Percentiles rank a stretch among this genome's conserved stretches.
phyloP scores from a whole-genome alignment of 2,888 invertebrate genomes.

The Cistogaster globosa region DNA sequence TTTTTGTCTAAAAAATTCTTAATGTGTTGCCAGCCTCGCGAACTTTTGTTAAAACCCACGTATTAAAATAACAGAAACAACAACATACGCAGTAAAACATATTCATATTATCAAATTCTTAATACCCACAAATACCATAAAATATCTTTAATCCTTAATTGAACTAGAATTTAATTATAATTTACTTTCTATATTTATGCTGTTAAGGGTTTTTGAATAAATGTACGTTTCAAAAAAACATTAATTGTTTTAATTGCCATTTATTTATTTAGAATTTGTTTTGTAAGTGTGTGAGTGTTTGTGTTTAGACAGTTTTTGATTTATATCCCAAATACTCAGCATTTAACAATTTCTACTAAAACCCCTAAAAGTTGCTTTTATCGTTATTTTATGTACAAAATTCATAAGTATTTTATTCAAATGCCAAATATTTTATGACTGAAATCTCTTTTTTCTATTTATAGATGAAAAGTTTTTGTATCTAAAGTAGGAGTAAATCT shows the following conservation, averaged over 20 bases:
- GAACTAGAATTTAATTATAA: slow-evolving; percentile 66
- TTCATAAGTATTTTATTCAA: too few relatives aligned
- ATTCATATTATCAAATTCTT: background rate
- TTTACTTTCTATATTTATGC: slow-evolving; percentile 42
- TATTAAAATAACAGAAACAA: background rate
- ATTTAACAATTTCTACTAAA: background rate
- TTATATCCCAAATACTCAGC: slow-evolving; percentile 31
- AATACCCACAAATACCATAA: slow-evolving; percentile 3
- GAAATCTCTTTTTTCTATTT: slow-evolving; percentile 23
- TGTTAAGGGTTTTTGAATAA: background rate
- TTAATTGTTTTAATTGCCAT: slow-evolving; percentile 68
- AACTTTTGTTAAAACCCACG: background rate
- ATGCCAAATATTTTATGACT: slow-evolving; percentile 26
- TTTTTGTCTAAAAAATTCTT: too few relatives aligned
- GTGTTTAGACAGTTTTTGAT: slow-evolving; percentile 53
- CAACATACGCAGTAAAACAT: too few relatives aligned
- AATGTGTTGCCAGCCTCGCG: too few relatives aligned
- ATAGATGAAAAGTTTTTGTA: too few relatives aligned
- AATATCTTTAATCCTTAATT: slow-evolving; percentile 47
- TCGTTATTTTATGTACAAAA: slow-evolving; percentile 56
- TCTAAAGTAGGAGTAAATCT: too few relatives aligned
- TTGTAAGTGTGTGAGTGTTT: too few relatives aligned
- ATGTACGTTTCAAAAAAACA: slow-evolving; percentile 29
- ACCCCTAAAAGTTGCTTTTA: slow-evolving; percentile 33
- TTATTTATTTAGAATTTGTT: background rate